Conservation (phyloP, 2,797 vertebrate species). For the Paramormyrops hopkinsi region DNA sequence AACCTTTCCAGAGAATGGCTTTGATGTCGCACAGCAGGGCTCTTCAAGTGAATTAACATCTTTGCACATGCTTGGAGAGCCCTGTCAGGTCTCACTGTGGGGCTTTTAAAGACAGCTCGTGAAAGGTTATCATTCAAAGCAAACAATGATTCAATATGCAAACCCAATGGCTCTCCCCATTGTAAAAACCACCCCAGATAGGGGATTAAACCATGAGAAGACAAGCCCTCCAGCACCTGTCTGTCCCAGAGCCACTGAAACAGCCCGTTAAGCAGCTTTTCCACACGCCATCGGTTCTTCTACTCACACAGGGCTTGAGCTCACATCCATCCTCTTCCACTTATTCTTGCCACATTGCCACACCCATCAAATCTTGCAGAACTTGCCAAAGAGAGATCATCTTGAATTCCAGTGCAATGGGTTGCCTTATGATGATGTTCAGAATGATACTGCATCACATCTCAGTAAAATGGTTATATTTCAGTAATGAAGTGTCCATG, state of each 20-base stretch:
- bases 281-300: not conserved
- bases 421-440: not conserved
- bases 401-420: not conserved
- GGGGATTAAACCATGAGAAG: not conserved
- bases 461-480: not conserved
- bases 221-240: not conserved
- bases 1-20: not conserved
- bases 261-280: not conserved
- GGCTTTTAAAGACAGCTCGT: not conserved
- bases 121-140: not conserved
- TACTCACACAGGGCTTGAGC: not conserved
- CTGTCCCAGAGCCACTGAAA: not conserved
- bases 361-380: not conserved
- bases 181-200: not conserved
- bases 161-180: not conserved
- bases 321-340: not conserved
- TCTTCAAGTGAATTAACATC: not conserved
- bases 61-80: not conserved
- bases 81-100: not conserved
- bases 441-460: not conserved
- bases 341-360: not conserved
- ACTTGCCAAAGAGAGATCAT: not conserved
- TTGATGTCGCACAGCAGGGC: not conserved
- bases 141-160: not conserved
- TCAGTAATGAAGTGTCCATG: not conserved